phyloP scores from a whole-genome alignment of 2,797 vertebrate genomes.

The Jordanella pulchra region DNA sequence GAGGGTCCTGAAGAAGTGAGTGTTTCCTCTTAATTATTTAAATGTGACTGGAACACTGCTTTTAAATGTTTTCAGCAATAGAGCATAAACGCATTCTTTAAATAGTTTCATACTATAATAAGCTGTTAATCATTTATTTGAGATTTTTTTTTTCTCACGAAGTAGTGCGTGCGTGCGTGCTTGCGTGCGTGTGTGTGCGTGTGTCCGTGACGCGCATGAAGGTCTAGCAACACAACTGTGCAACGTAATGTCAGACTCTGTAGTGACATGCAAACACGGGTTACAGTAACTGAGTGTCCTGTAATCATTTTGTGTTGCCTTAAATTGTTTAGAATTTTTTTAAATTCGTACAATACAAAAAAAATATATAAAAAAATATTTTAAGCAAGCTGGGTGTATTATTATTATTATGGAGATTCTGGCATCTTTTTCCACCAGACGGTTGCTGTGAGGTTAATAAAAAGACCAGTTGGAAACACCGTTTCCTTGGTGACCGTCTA shows the following conservation, averaged over 20 bases:
- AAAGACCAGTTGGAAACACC: not conserved
- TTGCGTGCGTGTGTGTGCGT: not conserved
- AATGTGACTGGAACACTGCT: not conserved
- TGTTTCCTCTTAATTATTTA: not conserved
- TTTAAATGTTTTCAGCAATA: not conserved
- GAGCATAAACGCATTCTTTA: not conserved
- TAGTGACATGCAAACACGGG: not conserved
- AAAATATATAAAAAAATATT: not conserved
- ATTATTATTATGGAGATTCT: not conserved
- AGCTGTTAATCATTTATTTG: too few relatives aligned
- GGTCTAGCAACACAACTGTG: not conserved
- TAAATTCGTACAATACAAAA: not conserved
- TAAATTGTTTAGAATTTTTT: too few relatives aligned
- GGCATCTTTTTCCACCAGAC: not conserved
- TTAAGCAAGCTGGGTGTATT: not conserved
- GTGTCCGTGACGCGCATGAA: not conserved
- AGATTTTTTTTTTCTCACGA: not conserved
- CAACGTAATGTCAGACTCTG: not conserved
- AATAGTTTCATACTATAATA: not conserved
- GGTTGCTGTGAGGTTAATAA: constrained; percentile 4
- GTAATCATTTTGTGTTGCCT: not conserved
- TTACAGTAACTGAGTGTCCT: not conserved
- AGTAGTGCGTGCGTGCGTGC: not conserved
- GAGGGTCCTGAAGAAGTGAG: constrained; percentile 8
- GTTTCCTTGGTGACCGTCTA: constrained; percentile 9